Conservation (phyloP, 2,888 invertebrate species). For the Apodemia mormo region DNA sequence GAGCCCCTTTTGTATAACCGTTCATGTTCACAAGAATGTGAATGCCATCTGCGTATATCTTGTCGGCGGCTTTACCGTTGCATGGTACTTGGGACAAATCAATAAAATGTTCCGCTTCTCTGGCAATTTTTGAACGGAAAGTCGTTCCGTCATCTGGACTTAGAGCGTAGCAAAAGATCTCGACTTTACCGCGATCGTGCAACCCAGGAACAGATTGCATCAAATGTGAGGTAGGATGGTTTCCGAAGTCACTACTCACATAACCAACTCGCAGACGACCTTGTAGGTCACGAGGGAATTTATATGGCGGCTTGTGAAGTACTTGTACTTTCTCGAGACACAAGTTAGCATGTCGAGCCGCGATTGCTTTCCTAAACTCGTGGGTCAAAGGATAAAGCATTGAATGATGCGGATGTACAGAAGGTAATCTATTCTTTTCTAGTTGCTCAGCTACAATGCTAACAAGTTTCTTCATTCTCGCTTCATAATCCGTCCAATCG, state of each 20-base stretch:
- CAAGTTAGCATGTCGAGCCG: constrained; percentile 97
- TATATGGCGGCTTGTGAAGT: constrained; percentile 94
- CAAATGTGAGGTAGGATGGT: constrained; percentile 99
- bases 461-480: constrained; percentile 97
- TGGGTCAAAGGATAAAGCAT: constrained; percentile 99
- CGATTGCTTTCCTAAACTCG: constrained; percentile 97
- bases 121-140: constrained; percentile 97
- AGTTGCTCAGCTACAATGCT: constrained; percentile 98
- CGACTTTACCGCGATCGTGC: constrained; percentile 92
- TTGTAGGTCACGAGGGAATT: constrained; percentile 86
- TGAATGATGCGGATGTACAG: constrained; percentile 99
- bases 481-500: constrained; percentile 99
- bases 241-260: constrained; percentile 99
- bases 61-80: constrained; percentile 99
- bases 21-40: constrained; percentile 99
- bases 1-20: constrained; percentile 99
- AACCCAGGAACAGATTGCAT: constrained; percentile 99
- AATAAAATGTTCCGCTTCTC: constrained; percentile 97
- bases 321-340: constrained; percentile 99
- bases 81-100: constrained; percentile 96
- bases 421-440: constrained; percentile 97
- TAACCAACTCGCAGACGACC: constrained; percentile 95
- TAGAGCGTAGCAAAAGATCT: constrained; percentile 96
- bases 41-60: constrained; percentile 96
- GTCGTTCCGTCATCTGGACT: constrained; percentile 98